Evolutionary conservation across 2,113 vertebrate genomes (phyloP), one percentile per base, ranked within the genome.

Genomic region (Hoplias malabaricus): DNA sequence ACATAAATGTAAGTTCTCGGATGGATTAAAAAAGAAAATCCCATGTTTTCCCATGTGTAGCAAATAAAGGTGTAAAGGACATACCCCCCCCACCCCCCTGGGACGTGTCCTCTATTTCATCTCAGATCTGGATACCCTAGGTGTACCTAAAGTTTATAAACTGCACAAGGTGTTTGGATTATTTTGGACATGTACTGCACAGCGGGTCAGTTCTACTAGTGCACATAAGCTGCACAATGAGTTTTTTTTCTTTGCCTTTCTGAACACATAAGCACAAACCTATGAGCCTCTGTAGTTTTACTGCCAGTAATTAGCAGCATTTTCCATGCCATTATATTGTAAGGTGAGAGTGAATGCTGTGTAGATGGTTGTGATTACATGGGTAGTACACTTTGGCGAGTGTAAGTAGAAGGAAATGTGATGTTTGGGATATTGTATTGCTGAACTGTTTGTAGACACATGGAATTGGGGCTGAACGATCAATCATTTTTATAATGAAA

Each of bases 211-310:
- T 36, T 63, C 5, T 25, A 21, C 21, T 25, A 19, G 12, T 7
- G 40, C 34, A n/a, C 16, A 63, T 34, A 34, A 69, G 33, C 50
- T 25, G 38, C 66, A 61, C 54, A 59, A 19, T 23, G 25, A 16
- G 1, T 57, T 42, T 56, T 3, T 31, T 38, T n/a, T 31, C 19
- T 75, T 12, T 57, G n/a, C 14, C 14, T 46, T 69, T 43, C 21
- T 40, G 14, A 38, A 27, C 23, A 36, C 61, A 4, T 27, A 50
- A 70, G 56, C 56, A 70, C 75, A 78, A 50, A 62, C 33, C 8
- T 46, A 25, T 25, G 5, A 13, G 16, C 48, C 31, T 19, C 5
- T 33, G 31, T 53, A 36, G 31, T 19, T 63, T 36, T 19, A 5
- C 11, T 9, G 19, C 8, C 29, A 62, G 33, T 62, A 16, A 36